Conservation (phyloP, 2,113 vertebrate species). For the Anarhynchus alexandrinus region DNA sequence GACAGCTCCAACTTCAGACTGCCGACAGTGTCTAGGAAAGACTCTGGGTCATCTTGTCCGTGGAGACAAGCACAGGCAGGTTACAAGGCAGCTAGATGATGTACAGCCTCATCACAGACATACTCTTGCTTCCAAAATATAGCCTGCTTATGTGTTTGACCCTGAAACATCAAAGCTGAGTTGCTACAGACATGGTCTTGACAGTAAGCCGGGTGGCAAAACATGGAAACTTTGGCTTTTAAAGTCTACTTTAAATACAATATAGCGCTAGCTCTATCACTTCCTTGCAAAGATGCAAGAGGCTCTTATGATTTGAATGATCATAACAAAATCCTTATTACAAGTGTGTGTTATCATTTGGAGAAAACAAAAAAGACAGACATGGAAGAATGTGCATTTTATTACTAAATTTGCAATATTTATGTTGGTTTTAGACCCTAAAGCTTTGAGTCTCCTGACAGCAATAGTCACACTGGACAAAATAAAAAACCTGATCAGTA, state of each 20-base stretch:
- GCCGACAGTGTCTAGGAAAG: accelerated
- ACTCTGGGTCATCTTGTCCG: background rate
- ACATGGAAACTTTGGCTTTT: background rate
- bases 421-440: background rate
- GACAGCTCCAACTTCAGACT: background rate
- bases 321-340: background rate
- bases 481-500: background rate
- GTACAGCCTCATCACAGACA: background rate
- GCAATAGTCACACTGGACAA: background rate
- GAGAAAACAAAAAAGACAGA: background rate
- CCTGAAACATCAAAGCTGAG: background rate
- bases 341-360: background rate
- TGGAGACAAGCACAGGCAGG: background rate
- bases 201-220: background rate
- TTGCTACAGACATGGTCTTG: background rate
- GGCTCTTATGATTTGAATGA: background rate
- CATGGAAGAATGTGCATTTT: background rate
- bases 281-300: background rate
- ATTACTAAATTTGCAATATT: background rate
- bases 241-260: background rate
- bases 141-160: background rate
- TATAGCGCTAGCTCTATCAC: background rate
- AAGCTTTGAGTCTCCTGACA: background rate
- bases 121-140: background rate
- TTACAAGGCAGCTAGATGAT: background rate